Evolutionary conservation across 1,140 invertebrate species (phyloP).

Genomic region (Anadara kagoshimensis): DNA sequence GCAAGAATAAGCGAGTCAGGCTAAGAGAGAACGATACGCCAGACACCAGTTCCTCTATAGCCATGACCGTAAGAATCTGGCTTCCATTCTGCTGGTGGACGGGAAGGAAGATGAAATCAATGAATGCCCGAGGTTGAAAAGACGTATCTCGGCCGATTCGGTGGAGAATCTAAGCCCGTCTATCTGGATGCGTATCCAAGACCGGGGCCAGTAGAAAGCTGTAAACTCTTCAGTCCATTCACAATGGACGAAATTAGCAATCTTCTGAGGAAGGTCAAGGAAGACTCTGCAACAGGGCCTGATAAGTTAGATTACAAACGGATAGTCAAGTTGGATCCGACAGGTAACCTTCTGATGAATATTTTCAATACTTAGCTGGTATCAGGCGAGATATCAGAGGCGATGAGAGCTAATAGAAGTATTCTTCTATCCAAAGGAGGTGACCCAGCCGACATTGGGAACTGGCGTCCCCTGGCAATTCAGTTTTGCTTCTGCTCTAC

Average conservation of each 20-base stretch:
- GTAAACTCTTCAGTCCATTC: slow-evolving; percentile 15
- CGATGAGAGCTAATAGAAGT: slow-evolving; percentile 28
- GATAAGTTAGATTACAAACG: slow-evolving; percentile 13
- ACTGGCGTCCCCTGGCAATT: slow-evolving; percentile 57
- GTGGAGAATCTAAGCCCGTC: slow-evolving; percentile 19
- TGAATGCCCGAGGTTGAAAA: too few relatives aligned
- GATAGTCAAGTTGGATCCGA: neutral
- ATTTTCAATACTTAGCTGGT: slow-evolving; percentile 36
- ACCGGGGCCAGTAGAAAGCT: slow-evolving; percentile 12
- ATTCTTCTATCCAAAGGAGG: slow-evolving; percentile 50
- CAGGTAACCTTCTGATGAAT: slow-evolving; percentile 11
- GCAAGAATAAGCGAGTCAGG: too few relatives aligned
- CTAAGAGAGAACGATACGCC: too few relatives aligned
- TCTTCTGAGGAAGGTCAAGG: too few relatives aligned
- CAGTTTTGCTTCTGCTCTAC: slow-evolving; percentile 32
- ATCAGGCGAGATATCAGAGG: slow-evolving; percentile 12
- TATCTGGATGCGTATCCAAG: slow-evolving; percentile 18
- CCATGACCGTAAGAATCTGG: too few relatives aligned
- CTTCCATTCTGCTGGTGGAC: too few relatives aligned
- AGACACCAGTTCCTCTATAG: too few relatives aligned
- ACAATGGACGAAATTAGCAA: slow-evolving; percentile 11
- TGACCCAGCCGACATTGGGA: slow-evolving; percentile 31
- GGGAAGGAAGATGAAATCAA: too few relatives aligned
- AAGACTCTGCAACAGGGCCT: slow-evolving; percentile 30
- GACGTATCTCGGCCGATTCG: slow-evolving; percentile 19